A percentile compares a stretch with the other conserved stretches of the same genome.
These are phyloP conservation scores for Streptopelia turtur DNA, from an alignment of 2,797 vertebrate species.

Conservation along the genomic window DNA sequence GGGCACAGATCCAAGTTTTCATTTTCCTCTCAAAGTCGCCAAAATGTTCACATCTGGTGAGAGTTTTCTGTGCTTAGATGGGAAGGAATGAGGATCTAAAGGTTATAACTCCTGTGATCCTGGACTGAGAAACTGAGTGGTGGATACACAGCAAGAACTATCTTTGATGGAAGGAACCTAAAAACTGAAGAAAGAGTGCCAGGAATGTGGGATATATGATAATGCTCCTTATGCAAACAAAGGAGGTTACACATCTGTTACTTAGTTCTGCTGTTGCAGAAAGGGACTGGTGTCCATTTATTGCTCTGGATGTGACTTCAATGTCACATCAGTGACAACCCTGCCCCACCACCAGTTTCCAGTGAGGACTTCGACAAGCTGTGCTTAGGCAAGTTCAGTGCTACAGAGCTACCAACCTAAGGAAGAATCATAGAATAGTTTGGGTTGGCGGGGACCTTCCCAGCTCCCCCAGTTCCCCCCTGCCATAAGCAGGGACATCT, in stretches of 20 bases:
- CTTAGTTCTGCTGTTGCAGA: slow-evolving; percentile 19
- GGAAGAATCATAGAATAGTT: background rate
- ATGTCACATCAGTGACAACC: background rate
- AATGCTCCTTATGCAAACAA: slow-evolving; percentile 30
- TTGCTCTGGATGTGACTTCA: background rate
- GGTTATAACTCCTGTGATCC: background rate
- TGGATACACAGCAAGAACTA: background rate
- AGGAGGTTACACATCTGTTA: slow-evolving; percentile 52
- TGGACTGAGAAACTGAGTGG: background rate
- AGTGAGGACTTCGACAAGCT: background rate
- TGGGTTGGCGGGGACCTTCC: no score
- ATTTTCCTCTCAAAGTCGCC: slow-evolving; percentile 44
- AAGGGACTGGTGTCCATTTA: background rate
- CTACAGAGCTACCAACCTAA: background rate
- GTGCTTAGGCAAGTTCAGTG: background rate
- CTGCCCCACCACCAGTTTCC: background rate
- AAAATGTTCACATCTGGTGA: slow-evolving; percentile 57
- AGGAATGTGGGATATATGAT: slow-evolving; percentile 23
- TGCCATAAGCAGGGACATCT: no score
- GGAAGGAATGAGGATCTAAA: slow-evolving; percentile 14
- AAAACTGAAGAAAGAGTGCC: background rate
- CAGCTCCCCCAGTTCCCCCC: no score
- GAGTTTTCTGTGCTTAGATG: background rate
- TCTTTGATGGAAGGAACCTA: background rate
- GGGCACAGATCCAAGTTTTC: slow-evolving; percentile 38